These are phyloP conservation scores for Scolopax rusticola DNA, from an alignment of 2,797 vertebrate species.

Conservation along the genomic window DNA sequence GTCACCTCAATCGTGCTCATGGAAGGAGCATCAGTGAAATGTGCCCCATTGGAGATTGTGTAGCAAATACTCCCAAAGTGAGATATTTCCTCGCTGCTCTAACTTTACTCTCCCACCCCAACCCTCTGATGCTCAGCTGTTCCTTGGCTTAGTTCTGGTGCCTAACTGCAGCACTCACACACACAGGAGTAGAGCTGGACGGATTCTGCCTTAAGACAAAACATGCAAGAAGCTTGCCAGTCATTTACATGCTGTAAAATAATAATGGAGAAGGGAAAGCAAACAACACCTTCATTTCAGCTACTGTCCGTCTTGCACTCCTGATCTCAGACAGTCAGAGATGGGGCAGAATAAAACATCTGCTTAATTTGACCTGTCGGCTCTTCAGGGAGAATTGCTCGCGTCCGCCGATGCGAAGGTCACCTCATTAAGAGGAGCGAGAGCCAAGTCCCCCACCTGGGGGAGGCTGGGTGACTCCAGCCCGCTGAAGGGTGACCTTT, in stretches of 20 bases:
- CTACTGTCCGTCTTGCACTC: fast-evolving
- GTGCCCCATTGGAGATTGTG: not conserved
- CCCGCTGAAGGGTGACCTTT: slow-evolving; percentile 75
- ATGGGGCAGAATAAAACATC: not conserved
- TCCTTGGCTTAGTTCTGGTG: not conserved
- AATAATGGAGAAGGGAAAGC: not conserved
- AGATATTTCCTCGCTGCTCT: not conserved
- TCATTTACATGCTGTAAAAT: not conserved
- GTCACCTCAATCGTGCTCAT: not conserved
- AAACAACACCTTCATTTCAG: not conserved
- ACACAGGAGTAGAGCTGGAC: not conserved
- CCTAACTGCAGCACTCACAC: fast-evolving
- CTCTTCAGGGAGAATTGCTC: slow-evolving; percentile 7
- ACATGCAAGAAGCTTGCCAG: not conserved
- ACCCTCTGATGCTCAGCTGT: fast-evolving
- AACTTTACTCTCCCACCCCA: not conserved
- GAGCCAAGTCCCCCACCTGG: not conserved
- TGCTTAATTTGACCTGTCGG: slow-evolving; percentile 45
- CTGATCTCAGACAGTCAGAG: not conserved
- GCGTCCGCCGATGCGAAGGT: not conserved
- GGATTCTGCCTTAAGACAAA: not conserved
- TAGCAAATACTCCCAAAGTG: not conserved
- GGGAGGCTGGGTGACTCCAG: slow-evolving; percentile 38
- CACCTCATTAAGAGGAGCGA: slow-evolving; percentile 66
- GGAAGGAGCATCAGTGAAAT: not conserved